phyloP scores from a whole-genome alignment of 2,797 vertebrate species.

The Cottoperca gobio region DNA sequence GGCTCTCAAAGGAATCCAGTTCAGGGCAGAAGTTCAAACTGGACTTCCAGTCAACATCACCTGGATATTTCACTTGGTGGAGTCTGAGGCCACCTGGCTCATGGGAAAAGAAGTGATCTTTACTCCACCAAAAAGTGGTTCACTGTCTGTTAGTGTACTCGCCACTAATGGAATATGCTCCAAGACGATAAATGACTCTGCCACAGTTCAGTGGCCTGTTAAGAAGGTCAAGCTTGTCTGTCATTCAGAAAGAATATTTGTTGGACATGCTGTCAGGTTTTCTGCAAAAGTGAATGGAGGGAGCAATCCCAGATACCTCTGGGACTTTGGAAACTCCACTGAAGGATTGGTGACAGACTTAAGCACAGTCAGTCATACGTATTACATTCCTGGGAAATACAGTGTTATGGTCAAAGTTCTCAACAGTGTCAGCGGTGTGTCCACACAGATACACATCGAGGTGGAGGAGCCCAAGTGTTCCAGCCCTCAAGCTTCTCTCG shows the following conservation, averaged over 20 bases:
- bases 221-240: conserved; percentile 61
- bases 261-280: conserved; percentile 72
- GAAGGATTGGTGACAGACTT: conserved; percentile 50
- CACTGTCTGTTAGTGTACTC: conserved; percentile 74
- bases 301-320: conserved; percentile 77
- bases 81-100: conserved; percentile 43
- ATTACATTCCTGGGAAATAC: conserved; percentile 68
- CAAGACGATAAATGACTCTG: conserved; percentile 56
- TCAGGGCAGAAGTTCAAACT: conserved; percentile 70
- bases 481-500: conserved; percentile 66
- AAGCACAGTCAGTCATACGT: conserved; percentile 71
- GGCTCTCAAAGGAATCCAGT: conserved; percentile 64
- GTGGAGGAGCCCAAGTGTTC: conserved; percentile 78
- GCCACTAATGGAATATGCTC: conserved; percentile 80
- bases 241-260: conserved; percentile 69
- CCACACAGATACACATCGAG: conserved; percentile 55
- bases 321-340: conserved; percentile 82
- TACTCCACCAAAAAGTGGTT: conserved; percentile 70
- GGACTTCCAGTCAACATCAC: conserved; percentile 68
- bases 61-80: conserved; percentile 81
- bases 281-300: conserved; percentile 61
- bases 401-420: conserved; percentile 69
- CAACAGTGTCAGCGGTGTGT: conserved; percentile 80
- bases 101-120: conserved; percentile 78
- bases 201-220: conserved; percentile 77